A percentile compares a stretch with the other conserved stretches of the same genome.
phyloP scores from a whole-genome alignment of 2,113 vertebrate species.

The Motacilla alba region DNA sequence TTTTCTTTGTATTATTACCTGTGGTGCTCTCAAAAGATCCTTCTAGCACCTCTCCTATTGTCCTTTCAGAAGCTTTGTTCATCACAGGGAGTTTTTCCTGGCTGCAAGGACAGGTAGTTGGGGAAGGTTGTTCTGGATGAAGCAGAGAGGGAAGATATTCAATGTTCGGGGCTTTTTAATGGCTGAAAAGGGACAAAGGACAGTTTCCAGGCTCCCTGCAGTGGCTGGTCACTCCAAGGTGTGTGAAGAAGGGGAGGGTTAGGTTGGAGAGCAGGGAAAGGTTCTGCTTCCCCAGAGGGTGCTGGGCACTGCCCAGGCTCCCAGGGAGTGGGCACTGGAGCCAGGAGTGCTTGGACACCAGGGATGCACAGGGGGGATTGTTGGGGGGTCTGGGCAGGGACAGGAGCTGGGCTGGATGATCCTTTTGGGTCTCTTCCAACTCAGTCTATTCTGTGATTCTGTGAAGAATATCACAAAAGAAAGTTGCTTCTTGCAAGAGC shows the following conservation, averaged over 20 bases:
- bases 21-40: background rate
- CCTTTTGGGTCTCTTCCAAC: background rate
- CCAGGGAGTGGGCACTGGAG: background rate
- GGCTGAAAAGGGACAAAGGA: background rate
- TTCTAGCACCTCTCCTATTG: background rate
- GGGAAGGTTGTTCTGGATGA: background rate
- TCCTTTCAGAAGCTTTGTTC: background rate
- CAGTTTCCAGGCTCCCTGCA: background rate
- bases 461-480: background rate
- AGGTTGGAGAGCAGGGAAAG: accelerated
- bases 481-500: background rate
- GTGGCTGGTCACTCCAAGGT: background rate
- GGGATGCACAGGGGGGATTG: background rate
- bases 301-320: background rate
- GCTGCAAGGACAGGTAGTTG: background rate
- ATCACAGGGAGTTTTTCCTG: background rate
- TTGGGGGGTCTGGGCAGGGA: accelerated
- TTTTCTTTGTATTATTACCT: background rate
- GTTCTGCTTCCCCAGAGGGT: background rate
- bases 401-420: background rate
- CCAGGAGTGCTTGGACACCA: accelerated
- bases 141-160: background rate
- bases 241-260: background rate
- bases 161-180: background rate
- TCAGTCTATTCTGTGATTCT: background rate